Percentiles rank a stretch among this genome's conserved stretches.
Evolutionary conservation across 2,888 invertebrate species (phyloP).

Genomic region (Drosophila paracracens): DNA sequence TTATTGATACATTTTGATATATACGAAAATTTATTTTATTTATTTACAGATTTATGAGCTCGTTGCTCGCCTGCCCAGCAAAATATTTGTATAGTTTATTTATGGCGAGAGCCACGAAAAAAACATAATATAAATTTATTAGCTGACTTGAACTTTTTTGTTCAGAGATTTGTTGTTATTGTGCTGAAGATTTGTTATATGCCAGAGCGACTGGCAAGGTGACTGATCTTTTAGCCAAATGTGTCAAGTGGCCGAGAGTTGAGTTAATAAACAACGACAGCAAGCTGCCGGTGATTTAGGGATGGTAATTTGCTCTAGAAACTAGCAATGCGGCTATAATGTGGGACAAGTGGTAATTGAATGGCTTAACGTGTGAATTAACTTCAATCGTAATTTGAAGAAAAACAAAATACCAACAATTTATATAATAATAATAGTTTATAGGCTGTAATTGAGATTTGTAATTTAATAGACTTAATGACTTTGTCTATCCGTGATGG

Average conservation of each 20-base stretch:
- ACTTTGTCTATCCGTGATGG: background rate
- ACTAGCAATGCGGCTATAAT: slow-evolving; percentile 5
- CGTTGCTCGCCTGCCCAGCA: slow-evolving; percentile 52
- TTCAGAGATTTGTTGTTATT: slow-evolving; percentile 33
- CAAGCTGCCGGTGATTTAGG: slow-evolving; percentile 27
- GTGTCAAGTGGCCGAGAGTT: slow-evolving; percentile 67
- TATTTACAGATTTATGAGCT: slow-evolving; percentile 79
- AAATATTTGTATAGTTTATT: slow-evolving; percentile 77
- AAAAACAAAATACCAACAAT: background rate
- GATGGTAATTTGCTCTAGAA: slow-evolving; percentile 11
- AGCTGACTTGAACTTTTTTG: slow-evolving; percentile 65
- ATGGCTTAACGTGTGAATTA: slow-evolving; percentile 12
- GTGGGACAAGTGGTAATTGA: slow-evolving; percentile 36
- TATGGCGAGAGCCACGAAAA: slow-evolving; percentile 58
- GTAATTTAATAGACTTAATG: background rate
- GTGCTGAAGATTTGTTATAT: slow-evolving; percentile 51
- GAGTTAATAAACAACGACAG: slow-evolving; percentile 49
- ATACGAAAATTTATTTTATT: slow-evolving; percentile 75
- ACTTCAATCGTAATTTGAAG: background rate
- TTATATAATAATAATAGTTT: background rate
- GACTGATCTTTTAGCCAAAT: slow-evolving; percentile 73
- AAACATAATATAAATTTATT: slow-evolving; percentile 64
- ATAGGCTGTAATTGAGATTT: background rate
- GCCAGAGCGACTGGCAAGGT: slow-evolving; percentile 59
- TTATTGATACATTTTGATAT: slow-evolving; percentile 79